Base-by-base conservation (phyloP, 2,113 vertebrate genomes). In the Odontophorus gujanensis region DNA sequence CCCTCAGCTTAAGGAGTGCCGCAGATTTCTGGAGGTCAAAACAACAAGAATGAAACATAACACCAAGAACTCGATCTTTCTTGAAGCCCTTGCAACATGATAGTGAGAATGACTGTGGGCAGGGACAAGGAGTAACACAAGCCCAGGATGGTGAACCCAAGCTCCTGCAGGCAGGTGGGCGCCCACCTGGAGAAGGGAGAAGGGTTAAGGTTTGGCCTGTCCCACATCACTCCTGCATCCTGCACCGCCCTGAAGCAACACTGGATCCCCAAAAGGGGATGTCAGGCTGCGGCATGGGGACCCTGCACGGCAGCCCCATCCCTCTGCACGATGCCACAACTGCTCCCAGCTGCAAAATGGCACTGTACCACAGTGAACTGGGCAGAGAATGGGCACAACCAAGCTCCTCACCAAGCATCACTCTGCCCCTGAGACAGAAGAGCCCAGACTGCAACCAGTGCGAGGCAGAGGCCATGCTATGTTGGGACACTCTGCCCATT, bases 31-130 rank as follows among this genome's bases (percentile, higher is more conserved):
- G 69, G 61, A 92, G 87, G 76, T 94, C 91, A 81, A 57, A 89
- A 85, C 81, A 82, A 48, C 6, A 3, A 55, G 24, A 36, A 87
- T 66, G 92, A 89, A 95, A 95, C 13, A 7, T 85, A 77, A 96
- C 75, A 93, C 83, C 92, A 87, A 93, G 75, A 78, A 85, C 77
- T 87, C 71, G 67, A 43, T 82, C 85, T 82, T 94, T 85, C 57
- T 88, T 48, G 53, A 42, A 87, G 57, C 38, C 68, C 63, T 91
- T 94, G 93, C 93, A 96, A 97, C 53, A n/a, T 4, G 81, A 97
- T 95, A 93, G 63, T 36, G 66, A 93, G 91, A 87, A 85, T 25
- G 86, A 88, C 1, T 50, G 47, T 87, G 71, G 80, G 85, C 65
- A 71, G 65, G 73, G 38, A 89, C 36, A 67, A 89, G 72, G 82